These are phyloP conservation scores for Setophaga kirtlandii DNA, from an alignment of 2,113 vertebrate genomes.

Conservation along the genomic window DNA sequence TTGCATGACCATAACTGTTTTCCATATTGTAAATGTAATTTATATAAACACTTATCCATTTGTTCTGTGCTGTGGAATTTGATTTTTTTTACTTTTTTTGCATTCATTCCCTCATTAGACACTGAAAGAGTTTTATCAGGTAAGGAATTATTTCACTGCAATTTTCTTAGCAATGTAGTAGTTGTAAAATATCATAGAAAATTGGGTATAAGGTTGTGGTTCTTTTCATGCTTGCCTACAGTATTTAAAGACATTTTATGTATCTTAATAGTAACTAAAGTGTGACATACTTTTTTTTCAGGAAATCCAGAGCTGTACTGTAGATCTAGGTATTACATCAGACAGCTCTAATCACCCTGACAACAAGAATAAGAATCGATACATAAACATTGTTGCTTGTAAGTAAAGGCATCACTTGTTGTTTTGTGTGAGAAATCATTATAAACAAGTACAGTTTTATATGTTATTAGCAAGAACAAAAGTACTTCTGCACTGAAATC, in stretches of 20 bases:
- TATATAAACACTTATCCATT: constrained; percentile 79
- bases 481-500: background rate
- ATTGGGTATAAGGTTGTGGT: constrained; percentile 55
- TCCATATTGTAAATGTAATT: constrained; percentile 78
- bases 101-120: constrained; percentile 92
- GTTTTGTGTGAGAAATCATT: background rate
- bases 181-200: constrained; percentile 70
- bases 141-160: constrained; percentile 87
- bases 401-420: constrained; percentile 59
- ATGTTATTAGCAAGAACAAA: background rate
- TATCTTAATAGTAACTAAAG: constrained; percentile 7
- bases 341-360: constrained; percentile 92
- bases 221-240: constrained; percentile 48
- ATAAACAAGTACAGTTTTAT: background rate
- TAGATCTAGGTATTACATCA: constrained; percentile 87
- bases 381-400: constrained; percentile 95
- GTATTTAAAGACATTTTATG: constrained; percentile 47
- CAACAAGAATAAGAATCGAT: constrained; percentile 94
- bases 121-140: constrained; percentile 97
- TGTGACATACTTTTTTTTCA: constrained; percentile 57
- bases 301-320: constrained; percentile 91
- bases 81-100: constrained; percentile 91
- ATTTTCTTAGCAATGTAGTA: constrained; percentile 78
- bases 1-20: constrained; percentile 79
- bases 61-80: constrained; percentile 88